Evolutionary conservation across 2,113 vertebrate genomes (phyloP).

Genomic region (Dissostichus mawsoni): DNA sequence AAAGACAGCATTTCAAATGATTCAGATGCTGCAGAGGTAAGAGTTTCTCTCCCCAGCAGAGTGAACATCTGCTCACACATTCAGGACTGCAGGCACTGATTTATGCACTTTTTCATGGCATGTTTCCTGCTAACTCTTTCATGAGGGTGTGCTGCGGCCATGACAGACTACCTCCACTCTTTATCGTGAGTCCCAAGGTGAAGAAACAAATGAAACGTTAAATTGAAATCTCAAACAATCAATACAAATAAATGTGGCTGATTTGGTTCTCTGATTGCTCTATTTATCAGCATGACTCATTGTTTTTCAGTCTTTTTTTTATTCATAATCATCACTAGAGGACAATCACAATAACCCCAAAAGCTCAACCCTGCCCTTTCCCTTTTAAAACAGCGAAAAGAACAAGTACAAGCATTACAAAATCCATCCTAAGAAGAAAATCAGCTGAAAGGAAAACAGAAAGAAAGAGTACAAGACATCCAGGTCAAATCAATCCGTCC

Average conservation of each 20-base stretch:
- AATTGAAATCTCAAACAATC: neutral
- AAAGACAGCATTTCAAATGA: too few species aligned
- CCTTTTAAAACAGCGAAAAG: slow-evolving; percentile 79
- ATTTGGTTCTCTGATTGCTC: neutral
- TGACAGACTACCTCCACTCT: neutral
- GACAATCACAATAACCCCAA: slow-evolving; percentile 80
- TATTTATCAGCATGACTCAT: slow-evolving; percentile 13
- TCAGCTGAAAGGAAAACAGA: slow-evolving; percentile 53
- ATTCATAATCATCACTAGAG: slow-evolving; percentile 84
- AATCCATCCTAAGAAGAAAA: slow-evolving; percentile 80
- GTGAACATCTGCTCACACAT: slow-evolving; percentile 10
- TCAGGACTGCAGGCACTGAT: neutral
- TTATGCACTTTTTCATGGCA: neutral
- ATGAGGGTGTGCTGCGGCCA: neutral
- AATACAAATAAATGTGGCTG: neutral
- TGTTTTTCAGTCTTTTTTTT: slow-evolving; percentile 62
- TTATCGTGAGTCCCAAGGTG: slow-evolving; percentile 15
- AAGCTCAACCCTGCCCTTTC: slow-evolving; percentile 45
- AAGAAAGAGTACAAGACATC: slow-evolving; percentile 63
- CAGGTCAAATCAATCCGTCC: slow-evolving; percentile 72
- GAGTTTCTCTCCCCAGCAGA: neutral
- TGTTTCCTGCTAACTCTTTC: neutral
- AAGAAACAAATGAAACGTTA: slow-evolving; percentile 22
- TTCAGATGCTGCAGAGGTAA: slow-evolving; percentile 7
- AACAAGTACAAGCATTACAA: slow-evolving; percentile 82